Evolutionary conservation across 2,888 invertebrate species (phyloP).

Genomic region (Eupithecia inturbata): DNA sequence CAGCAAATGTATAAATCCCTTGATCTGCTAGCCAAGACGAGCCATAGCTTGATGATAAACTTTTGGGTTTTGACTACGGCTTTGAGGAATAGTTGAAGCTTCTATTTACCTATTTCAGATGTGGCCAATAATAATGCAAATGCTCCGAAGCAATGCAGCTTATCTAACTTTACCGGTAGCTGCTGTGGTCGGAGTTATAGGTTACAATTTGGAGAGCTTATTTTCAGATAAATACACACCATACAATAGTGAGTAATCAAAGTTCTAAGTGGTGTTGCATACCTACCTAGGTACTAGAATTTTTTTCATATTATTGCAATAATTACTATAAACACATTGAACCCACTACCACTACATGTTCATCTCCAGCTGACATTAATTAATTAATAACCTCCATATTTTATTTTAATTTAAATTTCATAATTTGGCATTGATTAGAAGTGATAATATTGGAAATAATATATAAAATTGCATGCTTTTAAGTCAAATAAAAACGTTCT

Average conservation of each 20-base stretch:
- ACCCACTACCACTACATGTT: too few relatives aligned
- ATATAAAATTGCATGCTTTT: too few relatives aligned
- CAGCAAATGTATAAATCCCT: background rate
- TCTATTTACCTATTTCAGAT: conserved; percentile 71
- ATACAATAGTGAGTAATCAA: conserved; percentile 84
- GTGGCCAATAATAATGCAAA: conserved; percentile 89
- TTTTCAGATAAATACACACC: conserved; percentile 91
- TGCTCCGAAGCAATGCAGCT: conserved; percentile 89
- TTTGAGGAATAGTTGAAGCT: background rate
- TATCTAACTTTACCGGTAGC: conserved; percentile 93
- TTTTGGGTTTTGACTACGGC: background rate
- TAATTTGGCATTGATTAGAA: too few relatives aligned
- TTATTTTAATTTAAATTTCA: too few relatives aligned
- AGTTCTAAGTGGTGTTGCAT: background rate
- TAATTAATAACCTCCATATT: too few relatives aligned
- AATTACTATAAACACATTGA: too few relatives aligned
- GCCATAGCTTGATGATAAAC: background rate
- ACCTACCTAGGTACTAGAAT: too few relatives aligned
- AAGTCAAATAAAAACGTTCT: too few relatives aligned
- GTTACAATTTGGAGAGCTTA: conserved; percentile 92
- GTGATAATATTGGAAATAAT: too few relatives aligned
- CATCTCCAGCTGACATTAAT: too few relatives aligned
- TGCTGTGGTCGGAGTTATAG: conserved; percentile 91
- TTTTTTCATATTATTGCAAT: too few relatives aligned
- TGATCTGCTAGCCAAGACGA: background rate